Conservation (phyloP, 2,797 vertebrate species). For the Chaetophractus vellerosus region DNA sequence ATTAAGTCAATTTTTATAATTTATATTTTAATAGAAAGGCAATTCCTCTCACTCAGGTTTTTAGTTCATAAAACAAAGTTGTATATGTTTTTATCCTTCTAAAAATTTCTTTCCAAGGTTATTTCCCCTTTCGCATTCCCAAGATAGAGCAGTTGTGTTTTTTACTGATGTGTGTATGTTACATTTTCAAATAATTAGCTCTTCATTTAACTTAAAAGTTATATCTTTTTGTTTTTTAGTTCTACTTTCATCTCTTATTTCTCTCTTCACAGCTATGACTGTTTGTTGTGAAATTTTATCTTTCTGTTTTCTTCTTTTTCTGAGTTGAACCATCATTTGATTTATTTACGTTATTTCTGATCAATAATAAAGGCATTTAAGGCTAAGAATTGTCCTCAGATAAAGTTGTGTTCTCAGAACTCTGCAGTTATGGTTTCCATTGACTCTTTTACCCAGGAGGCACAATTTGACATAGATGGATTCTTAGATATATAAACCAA, state of each 20-base stretch:
- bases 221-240: not conserved
- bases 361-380: not conserved
- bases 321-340: not conserved
- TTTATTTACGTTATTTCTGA: not conserved
- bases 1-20: not conserved
- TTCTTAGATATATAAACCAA: no score
- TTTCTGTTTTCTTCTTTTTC: not conserved
- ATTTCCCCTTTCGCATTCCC: not conserved
- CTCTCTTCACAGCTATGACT: not conserved
- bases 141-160: not conserved
- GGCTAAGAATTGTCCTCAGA: no score
- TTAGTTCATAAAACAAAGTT: conserved; percentile 45
- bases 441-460: no score
- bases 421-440: no score
- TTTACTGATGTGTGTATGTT: not conserved
- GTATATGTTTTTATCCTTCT: not conserved
- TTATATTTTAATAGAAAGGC: not conserved
- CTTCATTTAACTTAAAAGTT: conserved; percentile 24
- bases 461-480: no score
- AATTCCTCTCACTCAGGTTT: not conserved
- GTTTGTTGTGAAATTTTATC: not conserved
- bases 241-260: not conserved
- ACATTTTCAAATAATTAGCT: not conserved
- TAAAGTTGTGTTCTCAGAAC: no score
- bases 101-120: not conserved